Conservation (phyloP, 2,797 vertebrate species). For the Sardinella longiceps region DNA sequence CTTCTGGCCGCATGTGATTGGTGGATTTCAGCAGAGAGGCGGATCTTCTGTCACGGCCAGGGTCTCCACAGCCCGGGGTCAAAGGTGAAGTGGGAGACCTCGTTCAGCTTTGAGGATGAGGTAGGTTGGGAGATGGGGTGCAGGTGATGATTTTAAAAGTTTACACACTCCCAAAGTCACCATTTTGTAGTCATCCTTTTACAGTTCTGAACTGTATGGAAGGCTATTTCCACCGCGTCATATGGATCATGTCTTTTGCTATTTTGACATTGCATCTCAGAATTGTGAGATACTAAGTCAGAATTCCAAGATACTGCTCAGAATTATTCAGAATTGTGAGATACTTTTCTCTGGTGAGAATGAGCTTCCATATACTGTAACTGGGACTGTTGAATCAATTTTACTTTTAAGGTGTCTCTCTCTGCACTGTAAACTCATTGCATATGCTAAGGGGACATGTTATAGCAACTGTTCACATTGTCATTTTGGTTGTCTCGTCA, state of each 20-base stretch:
- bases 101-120: slow-evolving; percentile 91
- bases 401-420: not conserved
- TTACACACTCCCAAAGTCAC: not conserved
- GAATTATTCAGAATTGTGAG: too few species aligned
- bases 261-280: too few species aligned
- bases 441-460: not conserved
- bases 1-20: slow-evolving; percentile 86
- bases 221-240: too few species aligned
- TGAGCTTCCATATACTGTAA: too few species aligned
- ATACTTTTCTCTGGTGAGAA: too few species aligned
- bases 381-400: not conserved
- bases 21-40: slow-evolving; percentile 86
- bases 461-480: not conserved
- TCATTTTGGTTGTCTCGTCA: not conserved
- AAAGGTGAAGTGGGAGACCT: slow-evolving; percentile 80
- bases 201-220: not conserved
- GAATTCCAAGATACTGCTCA: too few species aligned
- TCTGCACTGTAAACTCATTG: not conserved
- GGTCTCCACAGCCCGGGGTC: slow-evolving; percentile 65
- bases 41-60: slow-evolving; percentile 78
- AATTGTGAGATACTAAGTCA: too few species aligned
- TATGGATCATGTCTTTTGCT: too few species aligned
- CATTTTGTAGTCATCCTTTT: not conserved
- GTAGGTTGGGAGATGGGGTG: slow-evolving; percentile 73
- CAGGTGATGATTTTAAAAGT: not conserved